Conservation (phyloP, 2,113 vertebrate genomes). For the Chaetodon auriga region DNA sequence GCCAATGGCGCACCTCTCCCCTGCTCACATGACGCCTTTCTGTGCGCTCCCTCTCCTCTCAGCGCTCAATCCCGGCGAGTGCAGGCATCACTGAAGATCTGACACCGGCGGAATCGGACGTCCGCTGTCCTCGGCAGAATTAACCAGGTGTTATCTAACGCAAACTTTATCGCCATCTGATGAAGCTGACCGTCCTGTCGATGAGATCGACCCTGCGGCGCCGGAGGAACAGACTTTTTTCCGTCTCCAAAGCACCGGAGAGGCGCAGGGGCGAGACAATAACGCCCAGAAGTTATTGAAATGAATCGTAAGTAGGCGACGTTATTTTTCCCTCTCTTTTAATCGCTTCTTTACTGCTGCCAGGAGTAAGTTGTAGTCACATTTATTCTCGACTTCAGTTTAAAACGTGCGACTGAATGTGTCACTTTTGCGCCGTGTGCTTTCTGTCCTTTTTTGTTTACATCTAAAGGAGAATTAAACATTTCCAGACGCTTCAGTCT, state of each 20-base stretch:
- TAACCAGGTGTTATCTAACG: constrained; percentile 36
- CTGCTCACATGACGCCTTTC: constrained; percentile 90
- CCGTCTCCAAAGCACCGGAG: constrained; percentile 48
- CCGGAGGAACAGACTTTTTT: constrained; percentile 72
- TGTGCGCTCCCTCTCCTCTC: constrained; percentile 84
- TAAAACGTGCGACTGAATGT: neutral
- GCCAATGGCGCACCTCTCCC: constrained; percentile 87
- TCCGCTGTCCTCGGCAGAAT: constrained; percentile 67
- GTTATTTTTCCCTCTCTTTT: neutral
- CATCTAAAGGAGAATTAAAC: constrained; percentile 28
- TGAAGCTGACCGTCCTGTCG: constrained; percentile 10
- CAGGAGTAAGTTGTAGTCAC: too few species aligned
- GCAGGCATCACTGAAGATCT: constrained; percentile 85
- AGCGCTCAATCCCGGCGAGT: constrained; percentile 86
- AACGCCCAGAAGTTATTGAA: constrained; percentile 80
- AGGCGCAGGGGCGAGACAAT: constrained; percentile 63
- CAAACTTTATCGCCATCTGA: constrained; percentile 47
- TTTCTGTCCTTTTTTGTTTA: constrained; percentile 23
- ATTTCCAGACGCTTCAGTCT: neutral
- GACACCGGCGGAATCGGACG: constrained; percentile 86
- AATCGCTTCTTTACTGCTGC: neutral
- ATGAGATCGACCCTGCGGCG: constrained; percentile 12
- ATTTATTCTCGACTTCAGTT: neutral
- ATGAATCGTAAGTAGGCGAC: constrained; percentile 75
- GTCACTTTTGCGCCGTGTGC: constrained; percentile 39